Base-by-base conservation (phyloP, 2,888 invertebrate species). In the Neoaliturus tenellus region DNA sequence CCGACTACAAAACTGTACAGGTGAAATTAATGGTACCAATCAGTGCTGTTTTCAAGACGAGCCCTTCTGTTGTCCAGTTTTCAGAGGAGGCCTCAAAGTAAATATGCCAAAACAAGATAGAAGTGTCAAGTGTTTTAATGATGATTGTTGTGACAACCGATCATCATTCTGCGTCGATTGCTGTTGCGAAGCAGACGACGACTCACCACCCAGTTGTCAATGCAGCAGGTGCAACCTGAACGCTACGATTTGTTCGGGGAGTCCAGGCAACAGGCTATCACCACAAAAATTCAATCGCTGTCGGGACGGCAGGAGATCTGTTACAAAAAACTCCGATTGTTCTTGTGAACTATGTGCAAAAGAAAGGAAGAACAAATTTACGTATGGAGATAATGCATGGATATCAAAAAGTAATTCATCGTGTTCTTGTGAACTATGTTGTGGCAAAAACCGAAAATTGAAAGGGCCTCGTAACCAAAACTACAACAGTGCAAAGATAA, bases 401-500 rank as follows among this genome's bases (percentile, higher is more conserved):
- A 4, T 35, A 31, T 35, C 69, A 8, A 35, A 69, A 69, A 69
- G 39, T 20, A 35, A 3, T 14, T 69, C 69, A 20, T 33, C 33
- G 6, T 69, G 69, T 69, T 69, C 69, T 33, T 69, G 69, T 69
- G 39, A 39, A 20, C 20, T 69, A 12, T 69, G 69, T 31, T 20
- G 12, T 12, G 14, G 23, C 23, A 69, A 25, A 14, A 62, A 62
- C 12, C 17, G 31, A 12, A 62, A 62, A 6, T 31, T n/a, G n/a
- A n/a, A n/a, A n/a, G n/a, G n/a, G n/a, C n/a, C 14, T 5, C 4
- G 31, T n/a, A 28, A 0, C 28, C 62, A 62, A 28, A 62, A 62
- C 28, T 20, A n/a, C 28, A 62, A 31, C 17, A 62, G 62, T 28
- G 62, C 62, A 62, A 28, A 31, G 17, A 62, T 62, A 28, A 62